Conservation (phyloP, 2,797 vertebrate genomes). For the Staurois parvus region DNA sequence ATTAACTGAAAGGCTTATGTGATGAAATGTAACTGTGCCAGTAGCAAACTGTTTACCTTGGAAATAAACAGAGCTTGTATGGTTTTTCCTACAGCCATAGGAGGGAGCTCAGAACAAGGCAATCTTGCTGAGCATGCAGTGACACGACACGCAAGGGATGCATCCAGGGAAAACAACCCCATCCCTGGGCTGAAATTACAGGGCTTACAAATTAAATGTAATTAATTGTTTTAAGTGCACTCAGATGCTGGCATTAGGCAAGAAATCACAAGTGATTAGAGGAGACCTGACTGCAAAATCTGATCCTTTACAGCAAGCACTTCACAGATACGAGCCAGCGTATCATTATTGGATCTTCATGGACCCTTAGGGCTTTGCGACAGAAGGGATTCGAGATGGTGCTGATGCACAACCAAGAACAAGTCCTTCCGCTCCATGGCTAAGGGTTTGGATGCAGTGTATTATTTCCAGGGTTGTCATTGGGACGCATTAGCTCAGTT, state of each 20-base stretch:
- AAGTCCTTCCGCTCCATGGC: neutral
- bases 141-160: neutral
- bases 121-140: neutral
- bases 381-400: neutral
- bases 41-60: neutral
- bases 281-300: neutral
- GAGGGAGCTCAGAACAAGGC: neutral
- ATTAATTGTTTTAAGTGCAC: slow-evolving; percentile 1
- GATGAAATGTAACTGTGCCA: neutral
- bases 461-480: no score
- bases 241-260: neutral
- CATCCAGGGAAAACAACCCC: neutral
- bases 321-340: neutral
- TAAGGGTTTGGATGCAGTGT: no score
- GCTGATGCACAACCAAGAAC: neutral
- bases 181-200: neutral
- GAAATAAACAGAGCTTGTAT: neutral
- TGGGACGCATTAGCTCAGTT: no score
- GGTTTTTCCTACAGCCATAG: neutral
- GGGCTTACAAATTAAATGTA: neutral
- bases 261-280: neutral
- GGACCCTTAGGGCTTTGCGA: neutral
- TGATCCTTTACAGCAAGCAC: neutral
- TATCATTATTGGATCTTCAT: neutral
- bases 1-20: no score